These are phyloP conservation scores for Riparia riparia DNA, from an alignment of 2,113 vertebrate genomes.

Conservation along the genomic window DNA sequence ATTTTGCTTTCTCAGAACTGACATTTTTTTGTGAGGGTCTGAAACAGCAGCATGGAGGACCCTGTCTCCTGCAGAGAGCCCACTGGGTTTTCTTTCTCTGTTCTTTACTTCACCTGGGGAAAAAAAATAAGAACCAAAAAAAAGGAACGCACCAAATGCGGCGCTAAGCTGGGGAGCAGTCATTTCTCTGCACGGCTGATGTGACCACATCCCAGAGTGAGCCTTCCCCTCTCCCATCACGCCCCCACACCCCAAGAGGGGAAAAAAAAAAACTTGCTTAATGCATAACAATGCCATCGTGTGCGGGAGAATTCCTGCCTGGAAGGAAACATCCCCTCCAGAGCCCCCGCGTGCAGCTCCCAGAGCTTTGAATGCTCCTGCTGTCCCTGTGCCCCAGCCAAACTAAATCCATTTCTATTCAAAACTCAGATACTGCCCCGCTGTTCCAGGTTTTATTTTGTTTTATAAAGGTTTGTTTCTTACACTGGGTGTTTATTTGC, in stretches of 20 bases:
- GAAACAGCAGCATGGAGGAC: not conserved
- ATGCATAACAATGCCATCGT: slow-evolving; percentile 54
- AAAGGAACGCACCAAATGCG: not conserved
- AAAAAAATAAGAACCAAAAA: not conserved
- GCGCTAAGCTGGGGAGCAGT: not conserved
- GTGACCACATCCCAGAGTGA: not conserved
- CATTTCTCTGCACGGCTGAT: not conserved
- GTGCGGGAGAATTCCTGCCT: slow-evolving; percentile 56
- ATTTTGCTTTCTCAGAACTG: not conserved
- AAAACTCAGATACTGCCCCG: slow-evolving; percentile 6
- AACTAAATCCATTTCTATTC: slow-evolving; percentile 59
- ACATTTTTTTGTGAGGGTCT: not conserved
- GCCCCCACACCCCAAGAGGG: not conserved
- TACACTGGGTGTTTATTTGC: not conserved
- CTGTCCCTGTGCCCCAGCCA: slow-evolving; percentile 44
- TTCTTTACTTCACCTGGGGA: not conserved
- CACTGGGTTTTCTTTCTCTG: not conserved
- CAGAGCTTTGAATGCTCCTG: not conserved
- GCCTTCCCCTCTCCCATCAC: not conserved
- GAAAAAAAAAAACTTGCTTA: not conserved
- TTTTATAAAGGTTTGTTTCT: slow-evolving; percentile 2
- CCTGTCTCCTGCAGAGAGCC: not conserved
- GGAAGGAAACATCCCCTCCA: slow-evolving; percentile 37
- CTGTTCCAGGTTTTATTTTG: slow-evolving; percentile 32
- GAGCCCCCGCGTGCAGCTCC: not conserved